A percentile compares a stretch with the other conserved stretches of the same genome.
These are phyloP conservation scores for Elegia similella DNA, from an alignment of 2,888 invertebrate species.

Conservation along the genomic window DNA sequence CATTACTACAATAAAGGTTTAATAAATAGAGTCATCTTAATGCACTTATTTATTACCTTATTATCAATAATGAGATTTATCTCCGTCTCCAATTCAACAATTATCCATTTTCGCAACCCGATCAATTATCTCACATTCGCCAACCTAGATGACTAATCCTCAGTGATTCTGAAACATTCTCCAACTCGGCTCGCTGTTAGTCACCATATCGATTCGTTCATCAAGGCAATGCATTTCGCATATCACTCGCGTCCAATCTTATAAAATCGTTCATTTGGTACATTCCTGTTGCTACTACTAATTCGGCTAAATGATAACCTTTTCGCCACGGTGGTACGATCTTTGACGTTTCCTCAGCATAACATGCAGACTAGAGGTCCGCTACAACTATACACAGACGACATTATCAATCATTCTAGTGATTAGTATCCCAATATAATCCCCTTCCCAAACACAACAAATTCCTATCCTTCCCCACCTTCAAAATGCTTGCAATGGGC, in stretches of 20 bases:
- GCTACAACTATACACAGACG: too few relatives aligned
- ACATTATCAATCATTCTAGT: too few relatives aligned
- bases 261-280: slow-evolving; percentile 2
- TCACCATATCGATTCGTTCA: slow-evolving; percentile 13
- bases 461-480: too few relatives aligned
- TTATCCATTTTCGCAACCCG: slow-evolving; percentile 10
- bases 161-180: slow-evolving; percentile 13
- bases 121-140: slow-evolving; percentile 4
- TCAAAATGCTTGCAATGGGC: too few relatives aligned
- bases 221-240: slow-evolving; percentile 14
- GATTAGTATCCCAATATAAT: too few relatives aligned
- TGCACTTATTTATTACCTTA: not conserved
- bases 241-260: slow-evolving; percentile 14
- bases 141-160: slow-evolving; percentile 9
- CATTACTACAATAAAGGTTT: too few relatives aligned
- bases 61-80: slow-evolving; percentile 3
- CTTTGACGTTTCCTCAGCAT: too few relatives aligned
- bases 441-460: too few relatives aligned
- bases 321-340: too few relatives aligned
- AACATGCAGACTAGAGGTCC: too few relatives aligned
- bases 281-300: not conserved
- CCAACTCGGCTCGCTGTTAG: slow-evolving; percentile 1
- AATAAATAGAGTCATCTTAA: not conserved
- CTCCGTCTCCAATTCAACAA: not conserved
- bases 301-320: too few relatives aligned